Evolutionary conservation across 1,140 invertebrate species (phyloP).

Genomic region (Drosophila fuyamai): DNA sequence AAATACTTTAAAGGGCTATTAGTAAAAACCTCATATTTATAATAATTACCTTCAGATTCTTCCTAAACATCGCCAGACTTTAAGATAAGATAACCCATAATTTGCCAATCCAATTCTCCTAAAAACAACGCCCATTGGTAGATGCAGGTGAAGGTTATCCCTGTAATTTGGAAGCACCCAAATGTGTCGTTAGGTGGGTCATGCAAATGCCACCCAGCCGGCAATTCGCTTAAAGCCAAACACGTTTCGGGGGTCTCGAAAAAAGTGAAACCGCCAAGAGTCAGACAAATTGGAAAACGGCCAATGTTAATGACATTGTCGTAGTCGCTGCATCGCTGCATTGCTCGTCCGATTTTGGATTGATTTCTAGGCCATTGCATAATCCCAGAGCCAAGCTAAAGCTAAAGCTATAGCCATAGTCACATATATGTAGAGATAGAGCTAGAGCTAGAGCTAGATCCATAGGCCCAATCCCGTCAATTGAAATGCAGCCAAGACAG

Average conservation of each 20-base stretch:
- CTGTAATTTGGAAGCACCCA: neutral
- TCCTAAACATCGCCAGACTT: too few relatives aligned
- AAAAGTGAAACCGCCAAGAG: constrained; percentile 30
- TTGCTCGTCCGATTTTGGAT: constrained; percentile 18
- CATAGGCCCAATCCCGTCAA: constrained; percentile 15
- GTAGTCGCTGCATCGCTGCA: neutral
- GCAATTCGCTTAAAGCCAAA: constrained; percentile 43
- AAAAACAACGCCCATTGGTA: neutral
- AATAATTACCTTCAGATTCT: too few relatives aligned
- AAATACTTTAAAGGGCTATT: too few relatives aligned
- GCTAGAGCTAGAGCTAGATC: neutral
- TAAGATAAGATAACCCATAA: too few relatives aligned
- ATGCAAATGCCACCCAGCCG: constrained; percentile 9
- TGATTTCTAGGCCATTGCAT: constrained; percentile 52
- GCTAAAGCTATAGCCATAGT: too few relatives aligned
- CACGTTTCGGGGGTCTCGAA: constrained; percentile 22
- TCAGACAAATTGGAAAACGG: constrained; percentile 21
- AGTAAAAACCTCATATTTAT: too few relatives aligned
- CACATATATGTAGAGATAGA: too few relatives aligned
- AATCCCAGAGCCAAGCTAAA: constrained; percentile 12
- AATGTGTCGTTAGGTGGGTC: neutral
- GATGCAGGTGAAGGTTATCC: constrained; percentile 7
- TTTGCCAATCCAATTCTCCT: too few relatives aligned
- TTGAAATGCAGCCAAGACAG: constrained; percentile 69
- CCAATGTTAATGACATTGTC: constrained; percentile 59